A percentile compares a stretch with the other conserved stretches of the same genome.
These are phyloP conservation scores for Brachionichthys hirsutus DNA, from an alignment of 2,113 vertebrate species.

Conservation along the genomic window DNA sequence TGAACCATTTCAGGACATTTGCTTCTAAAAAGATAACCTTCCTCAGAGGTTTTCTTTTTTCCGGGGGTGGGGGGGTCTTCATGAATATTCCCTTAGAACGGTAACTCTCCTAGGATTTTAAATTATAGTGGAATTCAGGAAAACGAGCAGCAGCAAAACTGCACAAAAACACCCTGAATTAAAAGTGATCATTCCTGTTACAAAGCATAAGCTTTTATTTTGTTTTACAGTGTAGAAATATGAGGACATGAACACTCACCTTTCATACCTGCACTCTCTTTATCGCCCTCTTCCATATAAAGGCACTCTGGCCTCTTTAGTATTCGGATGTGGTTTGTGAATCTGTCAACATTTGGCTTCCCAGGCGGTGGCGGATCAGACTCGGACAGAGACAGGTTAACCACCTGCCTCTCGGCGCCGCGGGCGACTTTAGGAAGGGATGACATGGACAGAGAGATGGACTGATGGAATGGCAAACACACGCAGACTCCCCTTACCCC, in stretches of 20 bases:
- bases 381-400: slow-evolving; percentile 48
- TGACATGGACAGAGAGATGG: slow-evolving; percentile 16
- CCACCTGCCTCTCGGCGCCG: slow-evolving; percentile 30
- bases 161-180: slow-evolving; percentile 7
- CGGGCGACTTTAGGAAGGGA: slow-evolving; percentile 22
- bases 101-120: not conserved
- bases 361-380: slow-evolving; percentile 52
- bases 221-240: slow-evolving; percentile 34
- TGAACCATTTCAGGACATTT: slow-evolving; percentile 20
- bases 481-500: slow-evolving; percentile 7
- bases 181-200: slow-evolving; percentile 9
- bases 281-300: slow-evolving; percentile 21
- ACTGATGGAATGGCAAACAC: slow-evolving; percentile 27
- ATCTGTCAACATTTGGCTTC: slow-evolving; percentile 68
- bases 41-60: not conserved
- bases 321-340: slow-evolving; percentile 59
- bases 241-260: not conserved
- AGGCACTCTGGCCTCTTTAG: slow-evolving; percentile 48
- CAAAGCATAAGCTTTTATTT: slow-evolving; percentile 24
- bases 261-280: not conserved
- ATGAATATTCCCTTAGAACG: slow-evolving; percentile 11
- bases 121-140: not conserved
- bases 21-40: slow-evolving; percentile 10
- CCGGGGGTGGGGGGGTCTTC: not conserved
- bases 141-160: slow-evolving; percentile 1